Evolutionary conservation across 2,113 vertebrate species (phyloP).

Genomic region (Okapia johnstoni): DNA sequence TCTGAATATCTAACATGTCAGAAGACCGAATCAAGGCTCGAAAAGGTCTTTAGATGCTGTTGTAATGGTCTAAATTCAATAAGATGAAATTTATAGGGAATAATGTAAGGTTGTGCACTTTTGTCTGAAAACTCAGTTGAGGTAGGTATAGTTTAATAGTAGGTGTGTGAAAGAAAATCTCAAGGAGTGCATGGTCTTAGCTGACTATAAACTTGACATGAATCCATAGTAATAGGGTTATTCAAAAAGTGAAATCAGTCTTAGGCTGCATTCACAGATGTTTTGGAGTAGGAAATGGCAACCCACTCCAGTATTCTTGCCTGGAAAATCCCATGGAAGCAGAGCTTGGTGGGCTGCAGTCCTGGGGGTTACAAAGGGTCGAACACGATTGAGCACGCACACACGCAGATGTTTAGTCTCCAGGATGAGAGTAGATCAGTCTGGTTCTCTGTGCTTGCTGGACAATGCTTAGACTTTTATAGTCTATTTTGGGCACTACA

Average conservation of each 20-base stretch:
- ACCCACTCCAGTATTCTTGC: background rate
- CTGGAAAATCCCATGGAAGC: background rate
- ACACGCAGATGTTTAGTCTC: background rate
- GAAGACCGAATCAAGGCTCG: constrained; percentile 41
- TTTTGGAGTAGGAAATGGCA: background rate
- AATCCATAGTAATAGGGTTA: constrained; percentile 41
- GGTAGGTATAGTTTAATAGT: constrained; percentile 40
- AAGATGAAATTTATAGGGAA: constrained; percentile 54
- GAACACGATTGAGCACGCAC: background rate
- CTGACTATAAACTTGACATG: constrained; percentile 36
- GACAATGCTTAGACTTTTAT: background rate
- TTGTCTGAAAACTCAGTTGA: constrained; percentile 48
- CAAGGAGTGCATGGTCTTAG: background rate
- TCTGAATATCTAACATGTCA: constrained; percentile 39
- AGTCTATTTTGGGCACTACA: background rate
- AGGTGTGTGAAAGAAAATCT: constrained; percentile 37
- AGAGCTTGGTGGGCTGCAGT: background rate
- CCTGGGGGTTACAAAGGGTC: background rate
- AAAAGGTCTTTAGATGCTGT: constrained; percentile 23
- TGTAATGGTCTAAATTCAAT: constrained; percentile 58
- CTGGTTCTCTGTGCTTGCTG: background rate
- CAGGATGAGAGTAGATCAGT: background rate
- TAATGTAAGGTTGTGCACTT: constrained; percentile 56
- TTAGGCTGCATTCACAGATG: background rate
- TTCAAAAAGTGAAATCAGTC: constrained; percentile 13